These are phyloP conservation scores for Eidolon helvum DNA, from an alignment of 2,113 vertebrate genomes.

Conservation along the genomic window DNA sequence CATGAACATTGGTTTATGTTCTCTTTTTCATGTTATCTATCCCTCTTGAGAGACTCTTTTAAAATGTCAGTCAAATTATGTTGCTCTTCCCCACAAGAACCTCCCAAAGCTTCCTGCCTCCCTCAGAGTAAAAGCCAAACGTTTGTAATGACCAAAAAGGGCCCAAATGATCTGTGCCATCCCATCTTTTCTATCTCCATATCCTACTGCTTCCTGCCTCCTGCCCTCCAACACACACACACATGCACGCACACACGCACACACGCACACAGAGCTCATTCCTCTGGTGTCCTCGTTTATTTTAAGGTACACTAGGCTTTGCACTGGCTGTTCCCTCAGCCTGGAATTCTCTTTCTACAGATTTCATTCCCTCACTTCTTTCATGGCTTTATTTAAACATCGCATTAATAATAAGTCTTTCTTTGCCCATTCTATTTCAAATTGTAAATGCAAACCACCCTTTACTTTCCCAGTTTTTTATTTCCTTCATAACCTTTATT, in stretches of 20 bases:
- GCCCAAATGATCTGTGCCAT: not conserved
- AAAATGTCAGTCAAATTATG: not conserved
- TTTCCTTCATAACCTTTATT: not conserved
- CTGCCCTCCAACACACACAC: not conserved
- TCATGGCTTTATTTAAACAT: not conserved
- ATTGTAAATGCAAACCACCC: not conserved
- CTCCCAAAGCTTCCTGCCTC: not conserved
- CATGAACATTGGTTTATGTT: not conserved
- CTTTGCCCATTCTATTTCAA: not conserved
- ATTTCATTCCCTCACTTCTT: not conserved
- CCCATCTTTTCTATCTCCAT: not conserved
- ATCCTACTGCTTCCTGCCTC: not conserved
- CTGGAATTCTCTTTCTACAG: not conserved
- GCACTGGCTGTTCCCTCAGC: not conserved
- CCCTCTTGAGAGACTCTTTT: not conserved
- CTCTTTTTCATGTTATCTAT: not conserved
- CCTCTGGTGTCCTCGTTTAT: not conserved
- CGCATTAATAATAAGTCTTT: not conserved
- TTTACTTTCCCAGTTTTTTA: not conserved
- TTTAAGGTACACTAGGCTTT: not conserved
- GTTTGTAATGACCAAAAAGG: not conserved
- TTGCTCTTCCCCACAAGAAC: not conserved
- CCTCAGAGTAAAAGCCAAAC: not conserved
- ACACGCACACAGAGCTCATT: not conserved
- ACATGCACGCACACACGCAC: not conserved